Conservation (phyloP, 2,888 invertebrate genomes). For the Orgyia antiqua region DNA sequence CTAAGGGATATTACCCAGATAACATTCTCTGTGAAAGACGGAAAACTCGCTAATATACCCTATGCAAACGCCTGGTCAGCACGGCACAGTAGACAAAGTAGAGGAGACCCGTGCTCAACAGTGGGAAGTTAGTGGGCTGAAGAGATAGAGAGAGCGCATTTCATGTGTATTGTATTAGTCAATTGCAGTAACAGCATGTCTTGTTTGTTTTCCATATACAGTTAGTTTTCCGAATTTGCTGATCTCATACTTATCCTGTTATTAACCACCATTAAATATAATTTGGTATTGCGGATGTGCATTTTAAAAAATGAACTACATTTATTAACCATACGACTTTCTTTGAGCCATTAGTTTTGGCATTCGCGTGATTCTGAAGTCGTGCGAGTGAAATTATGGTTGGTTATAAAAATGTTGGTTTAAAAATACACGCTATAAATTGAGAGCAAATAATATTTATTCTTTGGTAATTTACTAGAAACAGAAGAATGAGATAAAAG, state of each 20-base stretch:
- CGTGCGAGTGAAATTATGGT: neutral
- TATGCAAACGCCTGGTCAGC: too few relatives aligned
- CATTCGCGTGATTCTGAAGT: slow-evolving; percentile 3
- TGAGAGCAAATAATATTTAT: neutral
- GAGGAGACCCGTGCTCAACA: too few relatives aligned
- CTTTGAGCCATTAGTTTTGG: slow-evolving; percentile 1
- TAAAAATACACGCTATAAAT: neutral
- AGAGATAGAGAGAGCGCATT: too few relatives aligned
- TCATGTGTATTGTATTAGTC: neutral
- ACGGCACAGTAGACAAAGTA: too few relatives aligned
- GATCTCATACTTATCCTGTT: slow-evolving; percentile 8
- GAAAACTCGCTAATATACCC: too few relatives aligned
- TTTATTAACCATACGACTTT: neutral
- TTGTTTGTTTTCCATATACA: slow-evolving; percentile 18
- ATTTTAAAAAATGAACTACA: slow-evolving; percentile 1
- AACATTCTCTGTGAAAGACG: too few relatives aligned
- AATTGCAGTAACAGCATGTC: slow-evolving; percentile 5
- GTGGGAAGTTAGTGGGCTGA: too few relatives aligned
- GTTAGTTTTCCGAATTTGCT: slow-evolving; percentile 11
- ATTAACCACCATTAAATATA: slow-evolving; percentile 7
- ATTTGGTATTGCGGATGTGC: slow-evolving; percentile 5
- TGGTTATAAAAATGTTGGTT: neutral
- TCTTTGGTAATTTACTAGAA: too few relatives aligned
- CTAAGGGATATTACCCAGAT: too few relatives aligned
- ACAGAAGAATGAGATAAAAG: too few relatives aligned